Base-by-base conservation (phyloP, 2,888 invertebrate species). In the Eurois occulta region DNA sequence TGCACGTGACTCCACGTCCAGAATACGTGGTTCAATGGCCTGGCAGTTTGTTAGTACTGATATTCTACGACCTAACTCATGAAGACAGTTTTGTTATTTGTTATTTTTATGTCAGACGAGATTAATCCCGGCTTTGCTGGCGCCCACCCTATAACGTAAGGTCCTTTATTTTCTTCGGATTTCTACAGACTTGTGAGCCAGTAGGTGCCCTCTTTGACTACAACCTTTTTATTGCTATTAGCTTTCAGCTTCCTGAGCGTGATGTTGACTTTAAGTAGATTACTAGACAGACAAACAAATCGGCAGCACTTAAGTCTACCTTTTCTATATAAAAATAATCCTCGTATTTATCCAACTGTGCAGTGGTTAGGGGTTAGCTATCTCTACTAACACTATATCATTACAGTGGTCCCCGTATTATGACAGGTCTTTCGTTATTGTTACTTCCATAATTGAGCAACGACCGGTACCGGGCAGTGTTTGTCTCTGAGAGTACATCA, bases 381-480 rank as follows among this genome's bases (percentile, higher is more conserved):
- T 72, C 24, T 66, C n/a, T 72, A 21, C 18, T 58, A 58, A 67
- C 52, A 60, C 62, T 81, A 76, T 70, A 83, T 72, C 21, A 81
- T 71, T 28, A 64, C n/a, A 76, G 43, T 71, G 38, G 70, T 64
- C 41, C 0, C 52, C 16, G 64, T 66, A 72, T 71, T 60, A 76
- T 62, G 86, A 78, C 79, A 84, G 86, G 65, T 83, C 68, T 79
- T 79, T 74, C 75, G 62, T 76, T 82, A 85, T 74, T 74, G 77
- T 85, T 73, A 80, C 70, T 67, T 62, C 65, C 28, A 76, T 87
- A 81, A 87, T 77, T 78, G 52, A 86, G 70, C 65, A 80, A 86
- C 75, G 75, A 77, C 66, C 72, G 38, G 60, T 46, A 62, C 58
- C 64, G 46, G 75, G 43, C 58, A 43, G 77, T 83, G 65, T 85